A percentile compares a stretch with the other conserved stretches of the same genome.
Evolutionary conservation across 2,888 invertebrate species (phyloP).

Genomic region (Tachina lurida): DNA sequence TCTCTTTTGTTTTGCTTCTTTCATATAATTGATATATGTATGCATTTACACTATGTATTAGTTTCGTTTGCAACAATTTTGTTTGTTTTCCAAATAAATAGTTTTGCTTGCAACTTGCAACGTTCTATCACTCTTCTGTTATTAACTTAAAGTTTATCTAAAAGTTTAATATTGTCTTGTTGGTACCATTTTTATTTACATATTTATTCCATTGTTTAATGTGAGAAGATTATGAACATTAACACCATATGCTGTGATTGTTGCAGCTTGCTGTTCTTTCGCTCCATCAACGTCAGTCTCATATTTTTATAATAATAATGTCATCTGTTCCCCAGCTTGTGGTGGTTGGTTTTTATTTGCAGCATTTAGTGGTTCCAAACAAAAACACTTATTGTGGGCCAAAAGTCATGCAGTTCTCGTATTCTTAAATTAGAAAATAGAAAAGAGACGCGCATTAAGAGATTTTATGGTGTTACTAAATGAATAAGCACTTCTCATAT

Average conservation of each 20-base stretch:
- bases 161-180: not conserved
- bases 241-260: slow-evolving; percentile 60
- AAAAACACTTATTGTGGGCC: not conserved
- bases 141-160: slow-evolving; percentile 33
- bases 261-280: not conserved
- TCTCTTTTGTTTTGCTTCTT: slow-evolving; percentile 18
- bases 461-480: not conserved
- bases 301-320: too few relatives aligned
- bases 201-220: slow-evolving; percentile 23
- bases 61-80: not conserved
- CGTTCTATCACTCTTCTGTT: not conserved
- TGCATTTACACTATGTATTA: not conserved
- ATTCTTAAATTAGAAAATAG: not conserved
- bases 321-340: too few relatives aligned
- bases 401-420: slow-evolving; percentile 8
- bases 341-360: not conserved
- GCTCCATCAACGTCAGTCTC: not conserved
- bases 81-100: slow-evolving; percentile 24
- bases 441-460: slow-evolving; percentile 28
- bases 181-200: slow-evolving; percentile 1
- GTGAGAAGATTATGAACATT: slow-evolving; percentile 45
- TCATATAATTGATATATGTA: slow-evolving; percentile 5
- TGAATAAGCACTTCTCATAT: not conserved
- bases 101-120: slow-evolving; percentile 7
- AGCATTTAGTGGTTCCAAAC: not conserved